Base-by-base conservation (phyloP, 2,113 vertebrate species). In the Xenopus borealis region DNA sequence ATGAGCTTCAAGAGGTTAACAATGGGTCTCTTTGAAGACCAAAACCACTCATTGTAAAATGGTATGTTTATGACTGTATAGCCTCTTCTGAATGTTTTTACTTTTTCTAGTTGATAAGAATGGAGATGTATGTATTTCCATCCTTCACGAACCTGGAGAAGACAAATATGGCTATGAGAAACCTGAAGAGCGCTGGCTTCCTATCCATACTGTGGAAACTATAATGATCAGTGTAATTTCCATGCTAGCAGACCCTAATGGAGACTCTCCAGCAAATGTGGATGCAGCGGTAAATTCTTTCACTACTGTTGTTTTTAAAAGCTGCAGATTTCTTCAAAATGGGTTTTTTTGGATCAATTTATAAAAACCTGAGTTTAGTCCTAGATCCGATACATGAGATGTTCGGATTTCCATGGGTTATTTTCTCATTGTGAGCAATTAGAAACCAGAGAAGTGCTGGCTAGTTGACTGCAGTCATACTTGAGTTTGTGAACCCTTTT, bases 221-320 rank as follows among this genome's bases (percentile, higher is more conserved):
- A 99, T 99, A 63, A 98, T 99, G 96, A 99, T 99, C 88, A 98
- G 96, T 82, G 97, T 99, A 86, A 99, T 99, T 90, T 99, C 97
- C 81, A 99, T 99, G 97, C 89, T 99, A 87, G 97, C 97, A 79
- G 97, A 99, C 87, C 97, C 97, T 80, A 99, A 99, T 74, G 96
- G 97, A 67, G 97, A 99, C 85, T 99, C 97, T 44, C 97, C 97
- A 75, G 97, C 97, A 74, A 99, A 99, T 14, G 97, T 99, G 45
- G 97, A 99, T 20, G 97, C 97, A 87, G 97, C 97, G 85, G 97
- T 99, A 95, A 92, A 96, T 79, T 46, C 70, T 52, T 10, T 59
- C 14, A 30, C 1, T 53, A 53, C 52, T 27, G n/a, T 3, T 55
- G 20, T 11, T 55, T 55, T 7, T n/a, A 55, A 1, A 53, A 53